These are phyloP conservation scores for Nothoprocta perdicaria DNA, from an alignment of 2,113 vertebrate species.

Conservation along the genomic window DNA sequence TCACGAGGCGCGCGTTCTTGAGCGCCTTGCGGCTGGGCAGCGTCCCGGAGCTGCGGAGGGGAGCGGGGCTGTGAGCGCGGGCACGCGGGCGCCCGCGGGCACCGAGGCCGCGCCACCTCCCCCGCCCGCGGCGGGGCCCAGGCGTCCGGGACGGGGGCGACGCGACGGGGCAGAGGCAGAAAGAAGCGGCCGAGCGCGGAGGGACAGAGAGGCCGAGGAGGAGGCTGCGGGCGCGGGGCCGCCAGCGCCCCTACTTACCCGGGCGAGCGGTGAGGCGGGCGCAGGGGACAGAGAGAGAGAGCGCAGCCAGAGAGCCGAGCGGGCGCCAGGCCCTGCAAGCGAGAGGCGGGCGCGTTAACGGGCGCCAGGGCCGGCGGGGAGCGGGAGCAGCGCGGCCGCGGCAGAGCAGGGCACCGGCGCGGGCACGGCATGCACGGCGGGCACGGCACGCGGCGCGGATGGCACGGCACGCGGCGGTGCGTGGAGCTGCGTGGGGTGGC, in stretches of 20 bases:
- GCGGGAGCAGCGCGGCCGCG: not conserved
- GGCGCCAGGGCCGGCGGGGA: not conserved
- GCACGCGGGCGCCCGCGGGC: no score
- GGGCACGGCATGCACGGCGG: not conserved
- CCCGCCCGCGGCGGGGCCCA: no score
- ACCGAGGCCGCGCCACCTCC: no score
- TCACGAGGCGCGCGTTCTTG: slow-evolving; percentile 94
- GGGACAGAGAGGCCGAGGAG: not conserved
- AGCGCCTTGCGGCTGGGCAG: slow-evolving; percentile 89
- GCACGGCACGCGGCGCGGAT: rapidly evolving
- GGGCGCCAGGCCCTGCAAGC: slow-evolving; percentile 72
- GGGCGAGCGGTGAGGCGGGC: slow-evolving; percentile 67
- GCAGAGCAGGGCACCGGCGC: not conserved
- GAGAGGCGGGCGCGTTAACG: slow-evolving; percentile 27
- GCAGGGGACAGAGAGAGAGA: slow-evolving; percentile 78
- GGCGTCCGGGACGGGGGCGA: no score
- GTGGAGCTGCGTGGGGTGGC: no score
- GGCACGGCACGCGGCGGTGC: no score
- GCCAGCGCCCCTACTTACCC: slow-evolving; percentile 44
- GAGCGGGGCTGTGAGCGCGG: not conserved
- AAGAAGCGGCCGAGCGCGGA: not conserved
- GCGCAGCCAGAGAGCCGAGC: slow-evolving; percentile 77
- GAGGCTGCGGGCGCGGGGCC: not conserved
- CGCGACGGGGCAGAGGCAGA: not conserved
- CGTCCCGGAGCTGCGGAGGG: slow-evolving; percentile 84